Base-by-base conservation (phyloP, 2,888 invertebrate species). In the Meghimatium bilineatum region DNA sequence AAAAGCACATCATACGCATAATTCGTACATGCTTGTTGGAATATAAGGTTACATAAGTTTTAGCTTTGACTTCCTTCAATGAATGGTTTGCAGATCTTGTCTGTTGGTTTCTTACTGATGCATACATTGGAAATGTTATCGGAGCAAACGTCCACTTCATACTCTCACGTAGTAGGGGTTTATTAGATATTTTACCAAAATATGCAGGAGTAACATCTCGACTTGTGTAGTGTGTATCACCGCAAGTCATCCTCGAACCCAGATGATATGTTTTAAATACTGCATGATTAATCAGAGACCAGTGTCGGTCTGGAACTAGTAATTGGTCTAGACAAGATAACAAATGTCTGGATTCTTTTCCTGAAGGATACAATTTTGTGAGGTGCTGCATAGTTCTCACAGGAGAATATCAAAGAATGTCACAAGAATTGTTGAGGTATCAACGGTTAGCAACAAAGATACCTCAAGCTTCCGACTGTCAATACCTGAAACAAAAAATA, bases 301-400 rank as follows among this genome's bases (percentile, higher is more conserved):
- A 8, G 32, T 32, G 20, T 5, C 29, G 52, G 32, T 1, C 20
- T 32, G 29, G n/a, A 29, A 52, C 17, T 74, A 52, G 52, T 52
- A 2, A 3, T 23, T 0, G 52, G 20, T 56, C 32, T 49, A 74
- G n/a, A 74, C 23, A 74, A 3, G 32, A 74, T 8, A 56, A 32
- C 74, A 74, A 74, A 74, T 74, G 52, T 17, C 32, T 74, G 23
- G 74, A 71, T 10, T 38, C 52, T 23, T 74, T 52, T 17, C 3
- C 32, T 74, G 32, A 17, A 5, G 3, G 52, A 20, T 20, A 52
- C 17, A 52, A 74, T 44, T 72, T 72, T n/a, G 49, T 14, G 1
- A 74, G 52, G 10, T 52, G 52, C 74, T 52, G 32, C 74, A 74
- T 74, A 52, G 3, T 56, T 74, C 52, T 74, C 32, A n/a, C n/a